Percentiles rank a stretch among this genome's conserved stretches.
Conservation (phyloP, 2,888 invertebrate genomes). For the Chymomyza procnemis region DNA sequence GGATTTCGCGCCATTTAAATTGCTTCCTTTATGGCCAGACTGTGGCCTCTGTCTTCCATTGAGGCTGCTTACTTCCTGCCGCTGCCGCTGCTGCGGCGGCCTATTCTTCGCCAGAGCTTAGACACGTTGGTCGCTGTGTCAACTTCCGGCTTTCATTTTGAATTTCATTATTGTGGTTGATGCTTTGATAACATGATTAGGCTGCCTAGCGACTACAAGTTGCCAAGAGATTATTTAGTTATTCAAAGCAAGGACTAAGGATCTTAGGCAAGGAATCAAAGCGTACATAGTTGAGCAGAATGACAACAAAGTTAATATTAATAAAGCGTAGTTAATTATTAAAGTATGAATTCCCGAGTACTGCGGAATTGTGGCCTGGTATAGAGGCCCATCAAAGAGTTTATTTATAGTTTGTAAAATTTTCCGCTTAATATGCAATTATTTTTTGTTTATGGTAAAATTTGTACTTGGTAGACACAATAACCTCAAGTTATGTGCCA, state of each 20-base stretch:
- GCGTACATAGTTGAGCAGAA: background rate
- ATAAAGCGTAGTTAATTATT: background rate
- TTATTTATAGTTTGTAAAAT: too few species aligned
- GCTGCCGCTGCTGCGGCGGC: too few species aligned
- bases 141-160: constrained; percentile 1
- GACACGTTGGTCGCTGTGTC: constrained; percentile 12
- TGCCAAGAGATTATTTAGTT: background rate
- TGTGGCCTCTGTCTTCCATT: constrained; percentile 2
- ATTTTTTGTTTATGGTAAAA: too few species aligned
- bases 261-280: background rate
- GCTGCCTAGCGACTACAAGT: background rate
- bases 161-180: background rate
- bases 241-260: background rate
- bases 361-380: too few species aligned
- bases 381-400: too few species aligned
- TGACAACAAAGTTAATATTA: background rate
- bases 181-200: background rate
- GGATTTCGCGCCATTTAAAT: constrained; percentile 57
- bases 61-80: background rate
- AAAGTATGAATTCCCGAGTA: background rate
- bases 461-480: too few species aligned
- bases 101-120: background rate
- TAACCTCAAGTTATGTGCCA: too few species aligned
- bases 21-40: constrained; percentile 29
- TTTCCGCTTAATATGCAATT: too few species aligned